phyloP scores from a whole-genome alignment of 2,888 invertebrate genomes.

The Ephialtes manifestator region DNA sequence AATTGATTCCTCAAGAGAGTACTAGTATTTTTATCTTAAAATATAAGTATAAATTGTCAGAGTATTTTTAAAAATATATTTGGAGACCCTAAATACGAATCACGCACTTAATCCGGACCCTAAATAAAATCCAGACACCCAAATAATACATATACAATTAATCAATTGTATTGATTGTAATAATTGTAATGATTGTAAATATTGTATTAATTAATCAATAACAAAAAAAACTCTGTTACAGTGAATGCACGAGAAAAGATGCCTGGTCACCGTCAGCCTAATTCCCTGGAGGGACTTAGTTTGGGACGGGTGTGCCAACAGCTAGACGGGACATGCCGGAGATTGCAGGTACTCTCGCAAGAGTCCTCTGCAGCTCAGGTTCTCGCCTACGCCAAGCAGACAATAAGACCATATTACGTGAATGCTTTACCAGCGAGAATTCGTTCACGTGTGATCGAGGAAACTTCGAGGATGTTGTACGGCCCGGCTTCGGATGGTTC shows the following conservation, averaged over 20 bases:
- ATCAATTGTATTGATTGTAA: too few relatives aligned
- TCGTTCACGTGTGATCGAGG: conserved; percentile 83
- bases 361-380: conserved; percentile 83
- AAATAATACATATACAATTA: too few relatives aligned
- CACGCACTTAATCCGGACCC: too few relatives aligned
- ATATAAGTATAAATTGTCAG: too few relatives aligned
- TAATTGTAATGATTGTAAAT: too few relatives aligned
- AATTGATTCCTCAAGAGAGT: too few relatives aligned
- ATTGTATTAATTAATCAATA: background rate
- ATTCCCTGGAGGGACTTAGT: conserved; percentile 83
- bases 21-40: too few relatives aligned
- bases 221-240: conserved; percentile 70
- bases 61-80: too few relatives aligned
- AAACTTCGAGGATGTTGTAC: conserved; percentile 83
- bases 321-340: conserved; percentile 84
- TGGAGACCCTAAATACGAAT: too few relatives aligned
- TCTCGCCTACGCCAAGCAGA: conserved; percentile 81
- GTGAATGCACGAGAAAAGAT: conserved; percentile 81
- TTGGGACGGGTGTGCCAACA: conserved; percentile 84
- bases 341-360: conserved; percentile 84
- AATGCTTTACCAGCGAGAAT: conserved; percentile 83
- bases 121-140: too few relatives aligned
- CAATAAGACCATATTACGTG: conserved; percentile 84
- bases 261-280: conserved; percentile 85
- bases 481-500: conserved; percentile 83